Evolutionary conservation across 1,140 invertebrate species (phyloP), one percentile per base, ranked within the genome.

Genomic region (Sinella curviseta): DNA sequence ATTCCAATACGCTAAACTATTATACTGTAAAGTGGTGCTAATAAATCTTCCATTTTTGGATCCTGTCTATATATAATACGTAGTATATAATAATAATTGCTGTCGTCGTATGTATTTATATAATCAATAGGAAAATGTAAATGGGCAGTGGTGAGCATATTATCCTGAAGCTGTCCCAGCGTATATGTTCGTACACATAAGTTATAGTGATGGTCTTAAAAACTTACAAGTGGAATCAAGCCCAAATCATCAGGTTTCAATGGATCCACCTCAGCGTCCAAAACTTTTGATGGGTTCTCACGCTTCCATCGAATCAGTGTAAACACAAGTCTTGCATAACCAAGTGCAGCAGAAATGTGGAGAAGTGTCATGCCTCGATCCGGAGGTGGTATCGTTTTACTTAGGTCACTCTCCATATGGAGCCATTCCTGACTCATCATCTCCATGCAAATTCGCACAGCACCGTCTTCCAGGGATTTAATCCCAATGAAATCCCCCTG

Each of bases 241-340:
- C 95, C 95, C 83, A 94, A 92, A 82, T 92, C 90, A 87, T 98
- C 96, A 84, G 94, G 92, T 84, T 93, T 92, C 28, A 96, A 89
- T 82, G 95, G 94, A 89, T 98, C 95, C 2, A 98, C 92, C 89
- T 98, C 96, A 31, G 92, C 92, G 85, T 97, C 94, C 55, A 98
- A 87, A 67, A 96, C 90, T 83, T 93, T 89, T 83, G 94, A 95
- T 55, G 93, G 93, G 88, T 95, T 96, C 86, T 96, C 94, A 16
- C 93, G 90, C 80, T 93, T 91, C 95, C 95, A 97, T 82, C 94
- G 92, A 48, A 97, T 88, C 84, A 97, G 89, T 2, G 92, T 92
- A 81, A 93, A 94, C 30, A 95, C 92, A 26, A 83, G 79, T 33
- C 82, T 65, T 12, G 82, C 80, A 77, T 80, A 83, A 75, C 65